phyloP scores from a whole-genome alignment of 2,888 invertebrate genomes.

The Drosophila paranaensis region DNA sequence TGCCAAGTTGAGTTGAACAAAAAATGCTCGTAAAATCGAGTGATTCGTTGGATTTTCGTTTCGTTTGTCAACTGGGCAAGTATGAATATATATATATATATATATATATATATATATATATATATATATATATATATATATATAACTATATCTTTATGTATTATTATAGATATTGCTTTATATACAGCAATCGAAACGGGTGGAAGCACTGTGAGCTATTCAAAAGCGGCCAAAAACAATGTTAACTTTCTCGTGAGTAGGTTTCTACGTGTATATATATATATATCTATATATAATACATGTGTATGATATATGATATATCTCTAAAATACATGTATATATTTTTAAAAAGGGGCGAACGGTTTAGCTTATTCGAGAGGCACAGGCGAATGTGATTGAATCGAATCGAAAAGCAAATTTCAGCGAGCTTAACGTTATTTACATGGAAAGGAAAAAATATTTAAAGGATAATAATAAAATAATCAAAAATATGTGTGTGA shows the following conservation, averaged over 20 bases:
- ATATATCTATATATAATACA: slow-evolving; percentile 15
- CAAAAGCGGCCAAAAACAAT: slow-evolving; percentile 37
- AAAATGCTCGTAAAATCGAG: slow-evolving; percentile 41
- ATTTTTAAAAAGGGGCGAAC: slow-evolving; percentile 16
- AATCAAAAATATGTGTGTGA: not conserved
- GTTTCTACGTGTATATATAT: slow-evolving; percentile 9
- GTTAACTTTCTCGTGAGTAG: slow-evolving; percentile 31
- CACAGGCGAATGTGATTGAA: slow-evolving; percentile 52
- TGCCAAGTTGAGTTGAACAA: not conserved
- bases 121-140: slow-evolving; percentile 14
- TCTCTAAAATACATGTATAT: slow-evolving; percentile 13
- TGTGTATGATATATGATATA: slow-evolving; percentile 18
- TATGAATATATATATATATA: not conserved
- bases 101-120: slow-evolving; percentile 13
- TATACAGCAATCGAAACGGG: slow-evolving; percentile 39
- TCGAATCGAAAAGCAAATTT: slow-evolving; percentile 28
- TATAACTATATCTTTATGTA: slow-evolving; percentile 13
- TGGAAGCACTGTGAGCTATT: slow-evolving; percentile 44
- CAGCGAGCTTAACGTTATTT: slow-evolving; percentile 52
- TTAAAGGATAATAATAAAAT: slow-evolving; percentile 15
- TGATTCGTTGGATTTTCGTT: slow-evolving; percentile 41
- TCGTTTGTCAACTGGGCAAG: slow-evolving; percentile 49
- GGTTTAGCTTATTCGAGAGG: slow-evolving; percentile 69
- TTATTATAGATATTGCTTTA: slow-evolving; percentile 24
- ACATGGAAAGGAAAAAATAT: slow-evolving; percentile 50